A percentile compares a stretch with the other conserved stretches of the same genome.
These are phyloP conservation scores for Hyperoplus lanceolatus DNA, from an alignment of 2,797 vertebrate species.

Conservation along the genomic window DNA sequence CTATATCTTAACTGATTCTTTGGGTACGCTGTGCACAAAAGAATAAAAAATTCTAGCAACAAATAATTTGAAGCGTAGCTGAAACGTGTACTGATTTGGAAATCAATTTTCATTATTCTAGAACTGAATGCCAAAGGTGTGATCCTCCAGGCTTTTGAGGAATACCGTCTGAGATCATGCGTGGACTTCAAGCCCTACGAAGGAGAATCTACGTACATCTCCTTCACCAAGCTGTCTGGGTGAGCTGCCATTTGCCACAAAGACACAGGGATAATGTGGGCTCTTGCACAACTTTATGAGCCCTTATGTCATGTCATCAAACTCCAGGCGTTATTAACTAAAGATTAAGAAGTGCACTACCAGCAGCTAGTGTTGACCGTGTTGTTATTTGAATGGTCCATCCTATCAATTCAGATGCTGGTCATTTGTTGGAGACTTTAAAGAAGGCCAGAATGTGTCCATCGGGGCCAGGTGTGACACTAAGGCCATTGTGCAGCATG, in stretches of 20 bases:
- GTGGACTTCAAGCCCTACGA: slow-evolving; percentile 95
- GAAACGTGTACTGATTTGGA: slow-evolving; percentile 15
- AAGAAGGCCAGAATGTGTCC: slow-evolving; percentile 89
- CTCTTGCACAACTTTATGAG: slow-evolving; percentile 45
- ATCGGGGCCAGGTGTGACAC: slow-evolving; percentile 89
- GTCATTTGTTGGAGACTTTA: slow-evolving; percentile 90
- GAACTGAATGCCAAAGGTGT: slow-evolving; percentile 94
- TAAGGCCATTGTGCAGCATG: slow-evolving; percentile 90
- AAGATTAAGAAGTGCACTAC: slow-evolving; percentile 13
- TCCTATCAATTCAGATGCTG: slow-evolving; percentile 85
- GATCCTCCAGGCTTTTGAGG: slow-evolving; percentile 92
- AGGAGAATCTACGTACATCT: slow-evolving; percentile 89
- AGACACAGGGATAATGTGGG: background rate
- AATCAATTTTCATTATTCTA: slow-evolving; percentile 54
- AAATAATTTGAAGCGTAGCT: background rate
- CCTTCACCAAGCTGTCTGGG: slow-evolving; percentile 89
- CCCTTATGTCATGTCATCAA: slow-evolving; percentile 1
- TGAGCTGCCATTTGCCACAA: slow-evolving; percentile 65
- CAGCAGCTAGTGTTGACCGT: background rate
- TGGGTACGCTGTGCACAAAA: slow-evolving; percentile 82
- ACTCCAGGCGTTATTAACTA: background rate
- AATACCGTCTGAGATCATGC: slow-evolving; percentile 93
- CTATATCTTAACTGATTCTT: slow-evolving; percentile 90
- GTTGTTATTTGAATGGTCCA: background rate
- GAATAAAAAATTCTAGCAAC: background rate